Base-by-base conservation (phyloP, 2,797 vertebrate genomes). In the Octomys mimax region DNA sequence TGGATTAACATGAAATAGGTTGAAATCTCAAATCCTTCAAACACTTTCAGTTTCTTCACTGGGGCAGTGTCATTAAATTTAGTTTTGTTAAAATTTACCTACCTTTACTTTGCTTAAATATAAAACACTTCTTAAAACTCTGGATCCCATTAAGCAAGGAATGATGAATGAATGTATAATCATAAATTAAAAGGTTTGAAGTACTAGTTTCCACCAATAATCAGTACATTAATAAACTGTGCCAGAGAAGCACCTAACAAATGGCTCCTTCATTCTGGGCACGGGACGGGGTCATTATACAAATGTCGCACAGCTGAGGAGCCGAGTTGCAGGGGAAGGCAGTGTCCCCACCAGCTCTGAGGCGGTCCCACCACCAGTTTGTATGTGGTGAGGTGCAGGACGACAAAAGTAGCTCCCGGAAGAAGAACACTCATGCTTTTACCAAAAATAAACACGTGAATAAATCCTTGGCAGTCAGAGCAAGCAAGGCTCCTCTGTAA, bases 41-140 rank as follows among this genome's bases (percentile, higher is more conserved):
- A 36, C 36, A 66, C 33, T 9, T 64, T 0, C 39, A 24, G 24
- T 88, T 39, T 81, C 71, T 77, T 12, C 13, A 66, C 64, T 70
- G 70, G 66, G 71, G 88, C 24, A 59, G 7, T 39, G 49, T 2
- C 71, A 62, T 4, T 78, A 71, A 89, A 54, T 6, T 88, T 93
- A 68, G 16, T 42, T 71, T 88, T 93, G 16, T 89, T 94, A 80
- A 87, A 52, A 3, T 88, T 95, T 92, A 92, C 14, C 11, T 95
- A 70, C 7, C 2, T 39, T 87, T 94, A 39, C 6, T 52, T 92
- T 89, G 64, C 6, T 26, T 52, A 73, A 75, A 28, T 42, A 80
- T 39, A n/a, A 26, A 46, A 16, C 4, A 1, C 12, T 24, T n/a
- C 62, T 39, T 64, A 73, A 31, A 92, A 88, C 77, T 87, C 92